Evolutionary conservation across 2,888 invertebrate species (phyloP), one percentile per base, ranked within the genome.

Genomic region (Leptogaster cylindrica): DNA sequence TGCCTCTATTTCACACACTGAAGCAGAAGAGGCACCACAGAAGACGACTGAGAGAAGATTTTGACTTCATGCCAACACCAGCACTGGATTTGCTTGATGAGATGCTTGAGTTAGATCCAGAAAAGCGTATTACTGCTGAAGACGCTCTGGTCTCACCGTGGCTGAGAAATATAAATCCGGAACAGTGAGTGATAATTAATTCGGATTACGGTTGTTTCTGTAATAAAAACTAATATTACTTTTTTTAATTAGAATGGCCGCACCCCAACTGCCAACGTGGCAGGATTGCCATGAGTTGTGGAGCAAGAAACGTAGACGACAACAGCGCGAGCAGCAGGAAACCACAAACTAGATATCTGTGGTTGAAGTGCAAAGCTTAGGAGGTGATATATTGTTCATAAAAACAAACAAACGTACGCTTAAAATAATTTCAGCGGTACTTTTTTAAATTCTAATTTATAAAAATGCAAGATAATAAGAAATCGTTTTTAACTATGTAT

Each of bases 201-300:
- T 50, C 28, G 14, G 20, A 46, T 46, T 41, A 41, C 14, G 2
- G 10, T 41, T 41, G 41, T 41, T 8, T 55, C 25, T 28, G 14
- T 55, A 12, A 41, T 12, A 10, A 8, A 28, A 48, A 48, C 18
- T 28, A 25, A 31, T 31, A 65, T n/a, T 46, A 46, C 65, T 68
- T 44, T 36, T 52, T 65, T 70, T 70, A 69, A 72, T 36, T 79
- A 93, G 93, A 81, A 92, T 93, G 89, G 85, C 89, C 55, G 88
- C 89, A 1, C 92, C 93, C 0, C 88, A 89, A 79, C 82, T 98
- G 72, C 97, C 97, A 0, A 93, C 91, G 27, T 94, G 94, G 90
- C 97, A 99, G 82, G 98, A 99, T 82, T 99, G 99, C 79, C 98
- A 99, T 83, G 99, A 99, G 82, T 85, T 99, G 77, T 99, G 98